These are phyloP conservation scores for Saccopteryx leptura DNA, from an alignment of 2,113 vertebrate genomes.

Conservation along the genomic window DNA sequence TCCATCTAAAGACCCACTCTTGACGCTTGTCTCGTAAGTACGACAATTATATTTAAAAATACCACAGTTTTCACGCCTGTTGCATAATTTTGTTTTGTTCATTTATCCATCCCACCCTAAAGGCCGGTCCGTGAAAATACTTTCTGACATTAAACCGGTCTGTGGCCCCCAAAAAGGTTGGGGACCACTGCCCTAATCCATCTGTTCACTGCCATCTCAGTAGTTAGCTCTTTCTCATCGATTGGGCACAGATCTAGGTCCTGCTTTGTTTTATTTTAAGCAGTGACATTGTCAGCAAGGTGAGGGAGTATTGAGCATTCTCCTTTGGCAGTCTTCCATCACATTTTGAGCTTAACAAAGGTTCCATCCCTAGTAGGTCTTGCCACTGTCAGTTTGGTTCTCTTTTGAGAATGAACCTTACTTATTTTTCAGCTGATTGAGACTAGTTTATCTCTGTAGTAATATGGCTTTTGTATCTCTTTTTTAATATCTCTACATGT, in stretches of 20 bases:
- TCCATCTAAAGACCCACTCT: too few species aligned
- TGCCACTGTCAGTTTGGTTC: neutral
- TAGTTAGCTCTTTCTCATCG: neutral
- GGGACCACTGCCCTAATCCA: neutral
- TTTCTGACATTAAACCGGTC: too few species aligned
- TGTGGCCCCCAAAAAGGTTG: too few species aligned
- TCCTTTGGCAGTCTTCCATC: neutral
- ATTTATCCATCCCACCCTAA: too few species aligned
- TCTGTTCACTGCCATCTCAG: neutral
- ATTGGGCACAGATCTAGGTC: neutral
- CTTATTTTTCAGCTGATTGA: neutral
- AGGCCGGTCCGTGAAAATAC: too few species aligned
- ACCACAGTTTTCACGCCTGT: too few species aligned
- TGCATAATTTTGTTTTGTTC: too few species aligned
- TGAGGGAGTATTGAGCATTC: neutral
- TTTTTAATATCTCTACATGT: neutral
- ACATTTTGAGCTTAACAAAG: neutral
- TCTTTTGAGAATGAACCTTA: constrained; percentile 6
- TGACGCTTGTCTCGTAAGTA: too few species aligned
- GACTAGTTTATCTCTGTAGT: neutral
- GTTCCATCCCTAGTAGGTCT: neutral
- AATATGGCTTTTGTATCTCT: neutral
- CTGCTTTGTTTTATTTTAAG: constrained; percentile 58
- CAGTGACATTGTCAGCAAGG: neutral
- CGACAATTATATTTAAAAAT: too few species aligned